A percentile compares a stretch with the other conserved stretches of the same genome.
Evolutionary conservation across 1,140 invertebrate species (phyloP).

Genomic region (Elysia chlorotica): DNA sequence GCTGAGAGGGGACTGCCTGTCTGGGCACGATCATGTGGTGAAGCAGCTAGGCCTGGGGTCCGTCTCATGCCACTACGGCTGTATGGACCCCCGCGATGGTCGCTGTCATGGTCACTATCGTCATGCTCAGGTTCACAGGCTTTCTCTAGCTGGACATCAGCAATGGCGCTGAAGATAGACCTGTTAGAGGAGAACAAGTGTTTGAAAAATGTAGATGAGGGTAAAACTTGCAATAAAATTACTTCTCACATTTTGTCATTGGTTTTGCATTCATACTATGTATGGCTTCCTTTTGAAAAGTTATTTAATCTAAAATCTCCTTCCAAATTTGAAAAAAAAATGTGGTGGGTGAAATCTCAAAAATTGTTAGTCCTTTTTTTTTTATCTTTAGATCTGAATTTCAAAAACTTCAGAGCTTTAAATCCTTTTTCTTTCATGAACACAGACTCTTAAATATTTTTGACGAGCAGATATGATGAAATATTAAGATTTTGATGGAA

Average conservation of each 20-base stretch:
- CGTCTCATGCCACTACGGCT: constrained; percentile 31
- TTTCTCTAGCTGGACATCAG: constrained; percentile 56
- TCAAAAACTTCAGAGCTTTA: no score
- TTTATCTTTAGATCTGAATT: no score
- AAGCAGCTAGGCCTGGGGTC: constrained; percentile 29
- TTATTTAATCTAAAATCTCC: no score
- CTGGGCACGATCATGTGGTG: constrained; percentile 30
- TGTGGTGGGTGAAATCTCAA: no score
- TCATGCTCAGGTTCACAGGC: constrained; percentile 24
- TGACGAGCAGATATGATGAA: no score
- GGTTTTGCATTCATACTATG: background rate
- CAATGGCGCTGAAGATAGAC: constrained; percentile 54
- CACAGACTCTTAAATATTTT: no score
- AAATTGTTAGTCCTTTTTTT: no score
- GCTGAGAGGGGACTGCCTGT: constrained; percentile 38
- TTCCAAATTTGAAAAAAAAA: no score
- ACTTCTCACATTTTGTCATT: background rate
- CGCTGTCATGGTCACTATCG: constrained; percentile 16
- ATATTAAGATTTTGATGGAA: no score
- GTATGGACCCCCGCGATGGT: constrained; percentile 29
- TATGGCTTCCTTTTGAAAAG: no score
- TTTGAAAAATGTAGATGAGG: background rate
- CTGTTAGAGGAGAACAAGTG: constrained; percentile 30
- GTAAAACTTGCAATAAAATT: background rate
- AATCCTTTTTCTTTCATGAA: no score